Base-by-base conservation (phyloP, 2,888 invertebrate species). In the Phoronis australis region DNA sequence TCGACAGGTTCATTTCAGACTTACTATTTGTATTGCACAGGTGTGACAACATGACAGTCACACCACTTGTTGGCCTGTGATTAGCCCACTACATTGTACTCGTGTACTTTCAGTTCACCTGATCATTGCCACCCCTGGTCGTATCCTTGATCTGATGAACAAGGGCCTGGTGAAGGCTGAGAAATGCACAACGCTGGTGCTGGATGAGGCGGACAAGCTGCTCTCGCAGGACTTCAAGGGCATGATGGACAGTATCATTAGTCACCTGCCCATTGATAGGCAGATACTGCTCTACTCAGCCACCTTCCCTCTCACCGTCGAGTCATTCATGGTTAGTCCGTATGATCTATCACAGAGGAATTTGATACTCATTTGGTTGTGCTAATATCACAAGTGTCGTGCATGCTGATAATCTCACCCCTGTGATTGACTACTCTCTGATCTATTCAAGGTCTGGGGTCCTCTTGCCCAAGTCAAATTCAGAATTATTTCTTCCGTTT, bases 101-200 rank as follows among this genome's bases (percentile, higher is more conserved):
- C n/a, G n/a, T n/a, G n/a, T n/a, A n/a, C n/a, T 64, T 67, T 45
- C 78, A 89, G 96, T 96, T 75, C 99, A 99, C 83, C 87, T 96
- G 64, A 92, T 99, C 72, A 96, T 99, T 77, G 99, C 97, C 58
- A 99, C 99, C 59, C 99, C 99, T 57, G 99, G 99, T 68, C 87
- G 99, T 79, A 97, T 99, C 81, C 85, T 97, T 77, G 99, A 99
- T 85, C 85, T 99, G 79, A 95, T 99, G 91, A 97, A 99, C 81
- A 97, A 99, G 80, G 87, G 89, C 50, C 83, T 87, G 52, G 93
- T 94, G 51, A 88, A 92, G 78, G 91, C 96, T 87, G 88, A 90
- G 66, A 86, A 92, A 72, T 99, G 99, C 84, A 87, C 87, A 80
- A 94, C 93, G 81, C 83, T 99, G 70, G 95, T 99, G 65, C 83